Evolutionary conservation across 2,113 vertebrate species (phyloP).

Genomic region (Asarcornis scutulata): DNA sequence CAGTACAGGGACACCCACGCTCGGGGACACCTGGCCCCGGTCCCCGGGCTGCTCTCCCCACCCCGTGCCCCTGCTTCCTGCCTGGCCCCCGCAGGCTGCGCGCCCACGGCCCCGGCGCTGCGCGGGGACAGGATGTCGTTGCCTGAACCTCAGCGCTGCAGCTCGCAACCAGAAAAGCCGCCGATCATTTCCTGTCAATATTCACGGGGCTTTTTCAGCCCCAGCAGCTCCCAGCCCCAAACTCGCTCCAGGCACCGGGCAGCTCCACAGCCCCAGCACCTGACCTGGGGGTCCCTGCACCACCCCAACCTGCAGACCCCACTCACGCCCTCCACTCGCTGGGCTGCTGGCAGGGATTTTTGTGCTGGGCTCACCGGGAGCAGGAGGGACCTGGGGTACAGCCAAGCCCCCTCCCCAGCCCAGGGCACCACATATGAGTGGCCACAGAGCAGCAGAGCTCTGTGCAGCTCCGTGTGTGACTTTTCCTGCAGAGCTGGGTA

Average conservation of each 20-base stretch:
- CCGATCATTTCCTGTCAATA: slow-evolving; percentile 44
- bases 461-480: fast-evolving
- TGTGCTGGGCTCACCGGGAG: not conserved
- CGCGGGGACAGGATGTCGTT: not conserved
- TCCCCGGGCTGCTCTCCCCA: not conserved
- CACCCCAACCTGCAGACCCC: not conserved
- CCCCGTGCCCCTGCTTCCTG: not conserved
- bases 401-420: not conserved
- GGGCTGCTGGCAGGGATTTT: not conserved
- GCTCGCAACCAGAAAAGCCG: slow-evolving; percentile 11
- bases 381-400: not conserved
- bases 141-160: not conserved
- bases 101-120: not conserved
- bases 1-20: no score
- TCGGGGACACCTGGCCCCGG: not conserved
- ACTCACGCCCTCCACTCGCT: not conserved
- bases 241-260: not conserved
- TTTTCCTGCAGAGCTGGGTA: not conserved
- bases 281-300: fast-evolving
- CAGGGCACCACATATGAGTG: fast-evolving
- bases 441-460: not conserved
- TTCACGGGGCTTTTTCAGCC: not conserved
- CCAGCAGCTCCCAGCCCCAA: not conserved
- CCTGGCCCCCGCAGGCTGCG: not conserved
- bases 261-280: fast-evolving